Conservation (phyloP, 2,888 invertebrate genomes). For the Magallana nippona region DNA sequence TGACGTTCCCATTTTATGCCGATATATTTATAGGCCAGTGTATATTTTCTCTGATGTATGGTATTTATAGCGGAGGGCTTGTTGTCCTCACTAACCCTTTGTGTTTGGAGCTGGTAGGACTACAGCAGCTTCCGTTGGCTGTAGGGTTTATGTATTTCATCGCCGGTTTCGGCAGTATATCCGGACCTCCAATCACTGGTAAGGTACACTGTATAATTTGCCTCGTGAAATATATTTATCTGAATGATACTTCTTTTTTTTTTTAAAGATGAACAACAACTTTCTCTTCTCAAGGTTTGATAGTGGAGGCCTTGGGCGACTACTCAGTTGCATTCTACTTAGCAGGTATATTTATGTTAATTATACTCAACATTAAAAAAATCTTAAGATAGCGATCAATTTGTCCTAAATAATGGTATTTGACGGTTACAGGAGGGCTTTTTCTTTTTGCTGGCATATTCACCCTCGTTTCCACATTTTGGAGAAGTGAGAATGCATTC, state of each 20-base stretch:
- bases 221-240: not conserved
- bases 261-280: no score
- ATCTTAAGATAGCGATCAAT: not conserved
- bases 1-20: constrained; percentile 52
- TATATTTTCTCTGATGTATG: constrained; percentile 49
- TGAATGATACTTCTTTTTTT: no score
- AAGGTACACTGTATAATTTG: not conserved
- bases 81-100: constrained; percentile 45
- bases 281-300: no score
- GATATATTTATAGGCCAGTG: constrained; percentile 39
- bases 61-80: constrained; percentile 53
- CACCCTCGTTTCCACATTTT: constrained; percentile 10
- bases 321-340: not conserved
- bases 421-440: not conserved
- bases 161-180: constrained; percentile 44
- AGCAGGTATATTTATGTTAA: not conserved
- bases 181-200: constrained; percentile 53
- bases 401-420: not conserved
- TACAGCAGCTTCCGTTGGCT: constrained; percentile 45
- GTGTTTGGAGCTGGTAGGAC: constrained; percentile 45
- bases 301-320: no score
- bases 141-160: constrained; percentile 44
- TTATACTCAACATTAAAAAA: not conserved
- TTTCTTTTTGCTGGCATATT: constrained; percentile 5
- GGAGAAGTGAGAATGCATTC: constrained; percentile 29